phyloP scores from a whole-genome alignment of 2,888 invertebrate genomes.

The Melinaea marsaeus region DNA sequence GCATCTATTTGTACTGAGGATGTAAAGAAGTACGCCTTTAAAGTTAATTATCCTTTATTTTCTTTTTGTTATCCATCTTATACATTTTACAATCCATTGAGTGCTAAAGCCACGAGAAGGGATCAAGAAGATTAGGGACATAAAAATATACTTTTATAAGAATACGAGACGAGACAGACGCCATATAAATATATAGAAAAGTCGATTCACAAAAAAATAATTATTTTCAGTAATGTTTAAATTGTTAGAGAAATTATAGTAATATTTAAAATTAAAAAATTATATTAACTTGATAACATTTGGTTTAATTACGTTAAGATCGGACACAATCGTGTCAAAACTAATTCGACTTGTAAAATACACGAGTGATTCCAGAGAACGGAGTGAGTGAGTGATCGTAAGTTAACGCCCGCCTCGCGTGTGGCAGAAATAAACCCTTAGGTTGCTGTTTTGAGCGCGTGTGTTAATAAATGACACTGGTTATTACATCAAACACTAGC shows the following conservation, averaged over 20 bases:
- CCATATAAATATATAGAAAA: background rate
- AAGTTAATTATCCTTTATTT: background rate
- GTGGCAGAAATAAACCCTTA: conserved; percentile 8
- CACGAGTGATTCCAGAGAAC: conserved; percentile 7
- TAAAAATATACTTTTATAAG: background rate
- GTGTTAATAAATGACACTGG: too few species aligned
- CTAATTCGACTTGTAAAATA: background rate
- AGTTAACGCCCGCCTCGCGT: conserved; percentile 20
- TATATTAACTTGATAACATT: too few species aligned
- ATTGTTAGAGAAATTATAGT: background rate
- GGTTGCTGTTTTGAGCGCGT: background rate
- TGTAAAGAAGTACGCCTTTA: background rate
- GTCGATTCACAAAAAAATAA: background rate
- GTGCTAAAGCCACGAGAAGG: background rate
- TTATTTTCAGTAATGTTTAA: background rate
- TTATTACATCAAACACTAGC: too few species aligned
- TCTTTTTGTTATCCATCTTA: background rate
- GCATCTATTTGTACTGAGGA: too few species aligned
- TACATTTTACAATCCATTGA: background rate
- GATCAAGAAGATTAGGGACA: conserved; percentile 6
- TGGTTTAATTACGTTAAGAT: too few species aligned
- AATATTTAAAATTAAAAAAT: too few species aligned
- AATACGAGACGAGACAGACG: background rate
- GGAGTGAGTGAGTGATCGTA: conserved; percentile 17
- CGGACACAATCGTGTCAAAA: too few species aligned